Conservation (phyloP, 1,140 invertebrate species). For the Leptestheria dahalacensis region DNA sequence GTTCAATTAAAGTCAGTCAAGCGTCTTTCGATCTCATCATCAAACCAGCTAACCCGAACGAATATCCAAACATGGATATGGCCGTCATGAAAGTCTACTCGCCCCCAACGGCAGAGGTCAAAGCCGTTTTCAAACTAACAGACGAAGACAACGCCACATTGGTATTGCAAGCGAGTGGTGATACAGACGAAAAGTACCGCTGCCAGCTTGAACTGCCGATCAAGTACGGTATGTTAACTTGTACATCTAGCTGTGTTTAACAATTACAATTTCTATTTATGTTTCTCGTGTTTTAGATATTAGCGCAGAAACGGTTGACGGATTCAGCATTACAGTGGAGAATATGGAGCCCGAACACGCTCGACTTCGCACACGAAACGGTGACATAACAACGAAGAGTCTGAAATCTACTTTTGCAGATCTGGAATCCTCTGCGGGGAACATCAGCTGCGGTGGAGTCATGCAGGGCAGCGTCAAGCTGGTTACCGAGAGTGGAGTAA, state of each 20-base stretch:
- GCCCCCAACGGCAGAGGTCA: neutral
- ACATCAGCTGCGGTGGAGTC: neutral
- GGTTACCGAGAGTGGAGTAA: neutral
- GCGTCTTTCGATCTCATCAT: neutral
- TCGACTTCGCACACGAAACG: neutral
- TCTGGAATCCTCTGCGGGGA: neutral
- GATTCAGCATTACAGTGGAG: neutral
- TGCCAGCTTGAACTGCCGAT: neutral
- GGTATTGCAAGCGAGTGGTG: no score
- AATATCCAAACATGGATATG: constrained; percentile 1
- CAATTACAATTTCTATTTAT: neutral
- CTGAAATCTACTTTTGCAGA: neutral
- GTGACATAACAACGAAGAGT: constrained; percentile 2
- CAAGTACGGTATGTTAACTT: neutral
- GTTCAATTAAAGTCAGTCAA: neutral
- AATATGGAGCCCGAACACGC: neutral
- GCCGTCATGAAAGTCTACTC: neutral
- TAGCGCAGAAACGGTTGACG: neutral
- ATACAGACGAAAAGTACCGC: neutral
- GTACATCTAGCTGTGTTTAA: neutral
- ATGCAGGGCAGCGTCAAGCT: constrained; percentile 1
- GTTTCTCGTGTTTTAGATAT: neutral
- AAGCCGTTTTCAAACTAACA: neutral
- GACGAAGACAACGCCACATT: neutral
- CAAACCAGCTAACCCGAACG: neutral